phyloP scores from a whole-genome alignment of 2,888 invertebrate genomes.

The Troglohyphantes excavatus region DNA sequence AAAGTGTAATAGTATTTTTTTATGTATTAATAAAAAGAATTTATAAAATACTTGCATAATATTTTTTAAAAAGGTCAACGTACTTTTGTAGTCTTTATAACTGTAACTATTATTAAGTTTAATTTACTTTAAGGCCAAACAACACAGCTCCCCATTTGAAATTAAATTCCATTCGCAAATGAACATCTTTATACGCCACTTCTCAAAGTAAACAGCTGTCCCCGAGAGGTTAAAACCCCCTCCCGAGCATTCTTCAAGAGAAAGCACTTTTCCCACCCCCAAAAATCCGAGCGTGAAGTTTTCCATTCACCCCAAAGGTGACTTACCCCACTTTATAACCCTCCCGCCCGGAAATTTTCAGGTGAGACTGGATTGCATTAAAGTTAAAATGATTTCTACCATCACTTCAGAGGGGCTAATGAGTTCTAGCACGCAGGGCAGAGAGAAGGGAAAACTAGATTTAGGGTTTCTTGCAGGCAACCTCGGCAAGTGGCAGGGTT shows the following conservation, averaged over 20 bases:
- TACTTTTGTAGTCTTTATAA: too few relatives aligned
- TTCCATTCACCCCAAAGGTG: not conserved
- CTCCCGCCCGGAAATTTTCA: slow-evolving; percentile 52
- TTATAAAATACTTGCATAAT: too few relatives aligned
- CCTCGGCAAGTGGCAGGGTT: not conserved
- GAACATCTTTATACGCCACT: not conserved
- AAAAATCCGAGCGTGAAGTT: not conserved
- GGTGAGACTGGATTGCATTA: slow-evolving; percentile 67
- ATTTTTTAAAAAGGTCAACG: too few relatives aligned
- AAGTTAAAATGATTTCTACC: slow-evolving; percentile 73
- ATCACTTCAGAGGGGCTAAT: slow-evolving; percentile 60
- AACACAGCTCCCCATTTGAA: too few relatives aligned
- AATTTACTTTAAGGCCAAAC: too few relatives aligned
- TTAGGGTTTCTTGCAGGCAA: not conserved
- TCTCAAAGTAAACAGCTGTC: not conserved
- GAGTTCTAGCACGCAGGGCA: slow-evolving; percentile 62
- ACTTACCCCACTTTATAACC: not conserved
- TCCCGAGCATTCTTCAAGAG: not conserved
- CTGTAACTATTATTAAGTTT: too few relatives aligned
- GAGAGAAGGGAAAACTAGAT: slow-evolving; percentile 57
- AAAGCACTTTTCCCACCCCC: not conserved
- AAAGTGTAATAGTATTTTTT: too few relatives aligned
- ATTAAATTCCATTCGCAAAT: not conserved
- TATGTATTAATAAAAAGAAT: too few relatives aligned
- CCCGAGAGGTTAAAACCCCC: not conserved